Evolutionary conservation across 2,113 vertebrate genomes (phyloP).

Genomic region (Calyptommatus sinebrachiatus): DNA sequence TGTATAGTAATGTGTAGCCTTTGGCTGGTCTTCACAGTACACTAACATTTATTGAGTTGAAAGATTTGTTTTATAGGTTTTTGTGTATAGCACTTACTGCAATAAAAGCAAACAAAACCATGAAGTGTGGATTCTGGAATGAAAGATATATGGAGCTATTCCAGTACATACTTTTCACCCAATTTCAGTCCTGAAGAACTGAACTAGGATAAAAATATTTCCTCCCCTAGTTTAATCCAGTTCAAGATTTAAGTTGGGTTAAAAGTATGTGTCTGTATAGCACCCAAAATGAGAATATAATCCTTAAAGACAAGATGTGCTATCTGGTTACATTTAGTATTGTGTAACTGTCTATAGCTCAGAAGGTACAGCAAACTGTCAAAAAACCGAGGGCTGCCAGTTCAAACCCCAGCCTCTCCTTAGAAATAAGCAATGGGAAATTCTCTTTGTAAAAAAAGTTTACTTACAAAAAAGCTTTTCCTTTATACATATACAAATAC

Average conservation of each 20-base stretch:
- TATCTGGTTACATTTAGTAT: neutral
- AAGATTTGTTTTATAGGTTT: slow-evolving; percentile 1
- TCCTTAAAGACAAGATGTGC: neutral
- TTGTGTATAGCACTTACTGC: slow-evolving; percentile 38
- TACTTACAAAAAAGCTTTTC: too few relatives aligned
- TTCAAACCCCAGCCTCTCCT: too few relatives aligned
- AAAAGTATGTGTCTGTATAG: too few relatives aligned
- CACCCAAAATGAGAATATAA: neutral
- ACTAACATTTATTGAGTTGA: slow-evolving; percentile 24
- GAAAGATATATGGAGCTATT: neutral
- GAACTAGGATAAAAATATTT: neutral
- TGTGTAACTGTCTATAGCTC: neutral
- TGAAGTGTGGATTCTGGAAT: neutral
- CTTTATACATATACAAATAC: too few relatives aligned
- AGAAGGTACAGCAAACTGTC: too few relatives aligned
- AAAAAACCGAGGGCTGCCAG: too few relatives aligned
- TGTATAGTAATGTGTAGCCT: accelerated
- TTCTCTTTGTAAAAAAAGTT: too few relatives aligned
- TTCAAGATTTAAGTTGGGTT: too few relatives aligned
- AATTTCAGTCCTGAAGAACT: too few relatives aligned
- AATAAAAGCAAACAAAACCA: slow-evolving; percentile 53
- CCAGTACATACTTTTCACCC: too few relatives aligned
- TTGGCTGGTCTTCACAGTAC: neutral
- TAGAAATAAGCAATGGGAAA: too few relatives aligned
- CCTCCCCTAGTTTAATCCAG: neutral